A percentile compares a stretch with the other conserved stretches of the same genome.
phyloP scores from a whole-genome alignment of 1,140 invertebrate genomes.

The Frieseomelitta varia region DNA sequence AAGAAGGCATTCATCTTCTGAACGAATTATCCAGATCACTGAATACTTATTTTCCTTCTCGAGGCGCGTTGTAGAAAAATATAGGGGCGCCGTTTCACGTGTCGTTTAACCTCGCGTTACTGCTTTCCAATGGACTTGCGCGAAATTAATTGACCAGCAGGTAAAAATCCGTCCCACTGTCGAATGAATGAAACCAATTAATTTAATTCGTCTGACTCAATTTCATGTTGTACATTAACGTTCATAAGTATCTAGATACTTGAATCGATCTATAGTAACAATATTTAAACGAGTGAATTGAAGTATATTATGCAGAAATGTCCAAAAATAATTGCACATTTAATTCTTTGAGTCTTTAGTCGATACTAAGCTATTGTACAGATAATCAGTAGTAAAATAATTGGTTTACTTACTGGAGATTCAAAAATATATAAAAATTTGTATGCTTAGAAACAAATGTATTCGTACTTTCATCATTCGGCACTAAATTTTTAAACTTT shows the following conservation, averaged over 20 bases:
- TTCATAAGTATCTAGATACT: not conserved
- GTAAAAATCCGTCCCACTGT: not conserved
- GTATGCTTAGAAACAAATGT: too few relatives aligned
- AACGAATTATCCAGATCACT: conserved; percentile 25
- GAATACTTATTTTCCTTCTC: not conserved
- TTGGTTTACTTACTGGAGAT: too few relatives aligned
- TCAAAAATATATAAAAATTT: too few relatives aligned
- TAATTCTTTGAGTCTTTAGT: too few relatives aligned
- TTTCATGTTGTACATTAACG: not conserved
- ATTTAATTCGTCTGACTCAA: not conserved
- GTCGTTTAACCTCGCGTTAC: conserved; percentile 15
- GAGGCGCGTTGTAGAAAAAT: not conserved
- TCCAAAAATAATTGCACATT: too few relatives aligned
- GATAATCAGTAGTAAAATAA: too few relatives aligned
- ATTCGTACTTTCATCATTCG: too few relatives aligned
- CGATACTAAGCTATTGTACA: too few relatives aligned
- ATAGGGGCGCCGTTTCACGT: conserved; percentile 8
- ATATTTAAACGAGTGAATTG: too few relatives aligned
- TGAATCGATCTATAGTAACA: not conserved
- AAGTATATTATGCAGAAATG: too few relatives aligned
- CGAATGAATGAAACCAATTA: not conserved
- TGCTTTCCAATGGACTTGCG: not conserved
- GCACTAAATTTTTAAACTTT: too few relatives aligned
- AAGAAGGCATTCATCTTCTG: not conserved
- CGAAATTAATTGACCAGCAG: conserved; percentile 18